Evolutionary conservation across 2,797 vertebrate genomes (phyloP), one percentile per base, ranked within the genome.

Genomic region (Cryptoblepharus egeriae): DNA sequence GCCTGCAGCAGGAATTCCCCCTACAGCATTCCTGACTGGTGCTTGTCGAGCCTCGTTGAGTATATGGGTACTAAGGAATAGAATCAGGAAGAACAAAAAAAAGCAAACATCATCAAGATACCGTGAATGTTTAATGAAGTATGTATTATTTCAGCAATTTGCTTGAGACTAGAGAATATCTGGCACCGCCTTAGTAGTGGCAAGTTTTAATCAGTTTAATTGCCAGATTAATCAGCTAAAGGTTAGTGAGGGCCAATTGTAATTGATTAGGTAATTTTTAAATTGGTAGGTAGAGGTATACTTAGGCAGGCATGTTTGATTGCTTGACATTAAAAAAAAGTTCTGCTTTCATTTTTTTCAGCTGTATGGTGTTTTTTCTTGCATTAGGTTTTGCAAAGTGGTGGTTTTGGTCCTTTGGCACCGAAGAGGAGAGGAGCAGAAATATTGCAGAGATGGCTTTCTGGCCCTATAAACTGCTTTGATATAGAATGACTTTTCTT

Each of bases 201-300:
- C 49, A 45, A 45, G 24, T 39, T 69, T 69, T 79, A 79, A 69
- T 69, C 77, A 69, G 52, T 22, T n/a, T n/a, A 58, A 42, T 69
- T 71, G 52, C 22, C 68, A 61, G 39, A 61, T 79, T 79, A 13
- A 79, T 79, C 37, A 60, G 20, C 77, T 70, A 70, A 79, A 70
- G 75, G 18, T 9, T 79, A 5, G 52, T 30, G 37, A 79, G 20
- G 12, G 57, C 57, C 57, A 80, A 30, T 35, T 32, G n/a, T 71
- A 75, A 75, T 58, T 28, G 61, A 57, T 42, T 30, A 7, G 37
- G 52, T 60, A 42, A 45, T 24, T 42, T 32, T 30, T 75, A 67
- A 75, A 75, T 26, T 37, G 15, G 28, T 30, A 22, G 35, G 32
- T 35, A 73, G 45, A 75, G 42, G 55, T 5, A n/a, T 16, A 52